Conservation (phyloP, 1,140 invertebrate species). For the Magallana ariakensis region DNA sequence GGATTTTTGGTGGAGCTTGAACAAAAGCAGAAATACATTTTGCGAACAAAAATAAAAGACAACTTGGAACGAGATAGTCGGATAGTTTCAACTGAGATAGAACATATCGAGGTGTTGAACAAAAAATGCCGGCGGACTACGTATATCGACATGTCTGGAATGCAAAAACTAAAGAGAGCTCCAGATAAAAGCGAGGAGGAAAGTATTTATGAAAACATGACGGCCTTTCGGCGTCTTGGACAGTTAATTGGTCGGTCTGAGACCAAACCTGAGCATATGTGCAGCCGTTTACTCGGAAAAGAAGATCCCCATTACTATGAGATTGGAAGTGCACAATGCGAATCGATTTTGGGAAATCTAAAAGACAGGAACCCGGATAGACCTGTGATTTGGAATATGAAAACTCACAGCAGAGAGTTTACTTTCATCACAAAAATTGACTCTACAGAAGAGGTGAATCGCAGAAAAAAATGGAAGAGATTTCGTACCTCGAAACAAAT, state of each 20-base stretch:
- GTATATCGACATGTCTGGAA: not conserved
- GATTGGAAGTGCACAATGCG: not conserved
- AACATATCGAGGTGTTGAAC: constrained; percentile 11
- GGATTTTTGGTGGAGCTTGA: not conserved
- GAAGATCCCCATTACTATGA: constrained; percentile 14
- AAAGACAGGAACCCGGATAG: constrained; percentile 9
- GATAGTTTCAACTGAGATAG: not conserved
- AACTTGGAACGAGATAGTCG: constrained; percentile 3
- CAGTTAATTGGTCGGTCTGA: constrained; percentile 9
- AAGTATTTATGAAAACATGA: constrained; percentile 15
- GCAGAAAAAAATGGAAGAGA: not conserved
- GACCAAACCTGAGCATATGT: not conserved
- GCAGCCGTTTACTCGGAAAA: constrained; percentile 2
- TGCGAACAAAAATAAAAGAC: constrained; percentile 9
- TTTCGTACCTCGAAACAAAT: not conserved
- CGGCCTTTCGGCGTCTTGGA: not conserved
- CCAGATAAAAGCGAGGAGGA: not conserved
- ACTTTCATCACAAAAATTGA: not conserved
- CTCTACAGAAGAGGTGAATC: not conserved
- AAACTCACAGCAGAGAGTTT: not conserved
- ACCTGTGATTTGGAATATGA: constrained; percentile 9
- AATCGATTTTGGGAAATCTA: constrained; percentile 10
- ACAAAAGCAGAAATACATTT: constrained; percentile 8
- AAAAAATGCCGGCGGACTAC: not conserved
- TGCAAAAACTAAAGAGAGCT: not conserved